These are phyloP conservation scores for Condylura cristata DNA, from an alignment of 2,113 vertebrate species.

Conservation along the genomic window DNA sequence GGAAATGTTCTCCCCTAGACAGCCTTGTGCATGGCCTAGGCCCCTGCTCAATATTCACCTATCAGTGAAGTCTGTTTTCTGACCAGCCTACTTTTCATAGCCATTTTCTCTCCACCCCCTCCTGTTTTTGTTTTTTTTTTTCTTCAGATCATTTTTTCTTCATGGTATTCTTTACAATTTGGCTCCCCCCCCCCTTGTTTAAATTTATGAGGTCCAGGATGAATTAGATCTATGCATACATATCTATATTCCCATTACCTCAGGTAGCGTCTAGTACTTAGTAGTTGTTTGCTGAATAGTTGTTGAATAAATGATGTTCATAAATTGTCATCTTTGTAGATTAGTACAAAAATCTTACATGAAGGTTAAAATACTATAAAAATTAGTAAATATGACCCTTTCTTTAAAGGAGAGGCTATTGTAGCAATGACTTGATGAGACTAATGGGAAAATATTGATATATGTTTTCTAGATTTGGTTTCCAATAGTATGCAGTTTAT, in stretches of 20 bases:
- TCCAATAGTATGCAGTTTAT: constrained; percentile 44
- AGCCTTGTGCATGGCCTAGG: background rate
- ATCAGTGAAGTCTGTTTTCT: background rate
- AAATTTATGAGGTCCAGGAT: background rate
- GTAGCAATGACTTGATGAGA: background rate
- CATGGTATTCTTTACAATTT: background rate
- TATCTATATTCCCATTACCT: background rate
- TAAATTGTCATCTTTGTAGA: constrained; percentile 47
- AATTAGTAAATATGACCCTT: constrained; percentile 29
- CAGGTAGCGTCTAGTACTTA: background rate
- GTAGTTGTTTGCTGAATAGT: background rate
- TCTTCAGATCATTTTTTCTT: constrained; percentile 32
- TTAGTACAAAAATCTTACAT: background rate
- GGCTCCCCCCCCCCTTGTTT: background rate
- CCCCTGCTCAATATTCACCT: background rate
- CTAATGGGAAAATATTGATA: constrained; percentile 20
- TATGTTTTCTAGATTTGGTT: background rate
- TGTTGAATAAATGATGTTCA: constrained; percentile 41
- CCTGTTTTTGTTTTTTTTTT: too few relatives aligned
- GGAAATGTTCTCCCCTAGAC: background rate
- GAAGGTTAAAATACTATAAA: background rate
- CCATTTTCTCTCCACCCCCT: background rate
- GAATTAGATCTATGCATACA: constrained; percentile 18
- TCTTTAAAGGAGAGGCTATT: background rate
- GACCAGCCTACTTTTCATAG: background rate